Conservation (phyloP, 1,140 invertebrate species). For the Branchinecta lynchi region DNA sequence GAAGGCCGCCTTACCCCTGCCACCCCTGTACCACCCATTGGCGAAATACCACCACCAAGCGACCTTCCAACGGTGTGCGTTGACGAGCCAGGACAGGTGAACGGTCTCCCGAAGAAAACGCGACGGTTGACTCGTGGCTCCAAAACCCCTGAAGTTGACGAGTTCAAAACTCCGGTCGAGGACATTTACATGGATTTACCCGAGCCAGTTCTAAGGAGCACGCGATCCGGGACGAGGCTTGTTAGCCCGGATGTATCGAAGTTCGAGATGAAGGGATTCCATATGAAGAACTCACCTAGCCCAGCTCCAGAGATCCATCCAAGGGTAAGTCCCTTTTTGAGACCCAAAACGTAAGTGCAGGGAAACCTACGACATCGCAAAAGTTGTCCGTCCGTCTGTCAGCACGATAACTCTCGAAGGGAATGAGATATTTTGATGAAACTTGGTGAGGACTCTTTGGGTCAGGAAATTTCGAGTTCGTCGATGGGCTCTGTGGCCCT, state of each 20-base stretch:
- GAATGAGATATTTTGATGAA: too few relatives aligned
- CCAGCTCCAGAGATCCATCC: not conserved
- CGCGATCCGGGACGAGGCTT: constrained; percentile 24
- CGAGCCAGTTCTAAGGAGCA: constrained; percentile 20
- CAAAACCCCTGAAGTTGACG: not conserved
- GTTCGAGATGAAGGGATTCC: not conserved
- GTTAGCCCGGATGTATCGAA: constrained; percentile 21
- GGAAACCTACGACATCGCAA: too few relatives aligned
- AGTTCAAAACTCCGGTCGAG: not conserved
- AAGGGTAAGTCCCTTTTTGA: not conserved
- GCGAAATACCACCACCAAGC: too few relatives aligned
- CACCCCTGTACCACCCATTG: too few relatives aligned
- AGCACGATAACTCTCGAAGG: too few relatives aligned
- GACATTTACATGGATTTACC: not conserved
- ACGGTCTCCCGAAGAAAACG: not conserved
- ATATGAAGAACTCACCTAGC: not conserved
- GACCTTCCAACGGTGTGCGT: too few relatives aligned
- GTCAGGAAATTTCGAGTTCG: too few relatives aligned
- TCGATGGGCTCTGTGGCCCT: too few relatives aligned
- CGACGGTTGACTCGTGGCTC: not conserved
- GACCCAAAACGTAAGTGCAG: too few relatives aligned
- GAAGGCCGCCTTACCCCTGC: too few relatives aligned
- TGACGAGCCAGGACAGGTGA: not conserved
- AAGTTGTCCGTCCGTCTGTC: too few relatives aligned
- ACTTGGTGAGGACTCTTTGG: too few relatives aligned